Conservation (phyloP, 2,797 vertebrate species). For the Lacerta bilineata region DNA sequence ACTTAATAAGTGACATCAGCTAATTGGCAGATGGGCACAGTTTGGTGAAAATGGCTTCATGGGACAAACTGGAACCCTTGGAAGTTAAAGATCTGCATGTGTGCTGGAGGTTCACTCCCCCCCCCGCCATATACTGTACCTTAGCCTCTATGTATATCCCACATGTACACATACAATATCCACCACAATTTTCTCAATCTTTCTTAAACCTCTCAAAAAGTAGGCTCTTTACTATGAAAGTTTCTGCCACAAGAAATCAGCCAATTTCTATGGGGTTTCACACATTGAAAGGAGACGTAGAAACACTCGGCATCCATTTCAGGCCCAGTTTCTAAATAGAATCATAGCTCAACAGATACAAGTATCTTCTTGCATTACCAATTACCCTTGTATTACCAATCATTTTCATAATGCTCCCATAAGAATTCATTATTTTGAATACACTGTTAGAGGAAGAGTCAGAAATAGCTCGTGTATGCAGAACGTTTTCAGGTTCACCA, state of each 20-base stretch:
- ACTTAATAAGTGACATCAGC: too few relatives aligned
- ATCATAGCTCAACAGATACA: slow-evolving; percentile 35
- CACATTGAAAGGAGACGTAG: not conserved
- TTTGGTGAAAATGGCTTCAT: too few relatives aligned
- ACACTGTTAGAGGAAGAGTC: slow-evolving; percentile 62
- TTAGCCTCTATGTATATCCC: not conserved
- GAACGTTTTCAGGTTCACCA: slow-evolving; percentile 62
- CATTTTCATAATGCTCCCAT: slow-evolving; percentile 54
- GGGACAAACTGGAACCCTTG: too few relatives aligned
- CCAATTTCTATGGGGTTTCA: not conserved
- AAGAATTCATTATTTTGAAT: slow-evolving; percentile 51
- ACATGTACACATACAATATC: not conserved
- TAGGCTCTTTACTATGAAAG: not conserved
- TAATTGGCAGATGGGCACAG: too few relatives aligned
- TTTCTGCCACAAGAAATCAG: not conserved
- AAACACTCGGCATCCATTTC: not conserved
- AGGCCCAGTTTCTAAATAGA: not conserved
- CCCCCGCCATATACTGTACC: too few relatives aligned
- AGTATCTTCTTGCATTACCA: slow-evolving; percentile 39
- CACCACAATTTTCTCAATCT: not conserved
- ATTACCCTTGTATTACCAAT: slow-evolving; percentile 49
- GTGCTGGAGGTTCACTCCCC: too few relatives aligned
- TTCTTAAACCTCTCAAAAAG: not conserved
- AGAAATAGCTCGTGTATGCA: slow-evolving; percentile 10
- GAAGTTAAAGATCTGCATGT: too few relatives aligned